Percentiles rank a stretch among this genome's conserved stretches.
Evolutionary conservation across 2,113 vertebrate genomes (phyloP).

Genomic region (Carassius auratus): DNA sequence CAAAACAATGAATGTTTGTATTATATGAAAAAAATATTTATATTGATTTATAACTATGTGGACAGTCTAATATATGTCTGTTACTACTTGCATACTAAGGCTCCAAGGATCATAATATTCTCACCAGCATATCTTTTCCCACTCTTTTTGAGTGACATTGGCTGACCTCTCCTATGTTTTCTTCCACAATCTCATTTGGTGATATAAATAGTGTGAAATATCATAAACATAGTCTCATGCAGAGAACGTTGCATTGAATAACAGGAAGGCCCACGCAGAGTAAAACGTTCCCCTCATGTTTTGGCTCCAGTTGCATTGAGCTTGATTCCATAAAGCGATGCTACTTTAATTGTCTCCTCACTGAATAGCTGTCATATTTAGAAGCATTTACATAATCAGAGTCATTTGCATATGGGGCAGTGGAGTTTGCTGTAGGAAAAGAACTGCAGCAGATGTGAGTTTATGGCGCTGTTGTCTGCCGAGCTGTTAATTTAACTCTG

Average conservation of each 20-base stretch:
- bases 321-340: neutral
- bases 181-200: neutral
- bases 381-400: constrained; percentile 50
- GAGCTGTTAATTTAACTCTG: constrained; percentile 36
- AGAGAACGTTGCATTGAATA: constrained; percentile 13
- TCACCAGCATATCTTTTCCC: neutral
- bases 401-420: constrained; percentile 40
- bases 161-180: constrained; percentile 2
- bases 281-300: constrained; percentile 9
- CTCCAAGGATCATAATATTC: neutral
- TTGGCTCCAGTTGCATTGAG: constrained; percentile 28
- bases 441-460: constrained; percentile 55
- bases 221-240: neutral
- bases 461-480: constrained; percentile 32
- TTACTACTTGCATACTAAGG: neutral
- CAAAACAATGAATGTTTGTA: neutral
- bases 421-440: constrained; percentile 1
- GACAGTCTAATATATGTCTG: neutral
- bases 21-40: no score
- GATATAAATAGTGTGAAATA: neutral
- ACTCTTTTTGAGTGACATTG: neutral
- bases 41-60: neutral
- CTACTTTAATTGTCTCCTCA: constrained; percentile 49
- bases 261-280: neutral
- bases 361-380: constrained; percentile 51